Evolutionary conservation across 1,140 invertebrate species (phyloP).

Genomic region (Gryon sp.): DNA sequence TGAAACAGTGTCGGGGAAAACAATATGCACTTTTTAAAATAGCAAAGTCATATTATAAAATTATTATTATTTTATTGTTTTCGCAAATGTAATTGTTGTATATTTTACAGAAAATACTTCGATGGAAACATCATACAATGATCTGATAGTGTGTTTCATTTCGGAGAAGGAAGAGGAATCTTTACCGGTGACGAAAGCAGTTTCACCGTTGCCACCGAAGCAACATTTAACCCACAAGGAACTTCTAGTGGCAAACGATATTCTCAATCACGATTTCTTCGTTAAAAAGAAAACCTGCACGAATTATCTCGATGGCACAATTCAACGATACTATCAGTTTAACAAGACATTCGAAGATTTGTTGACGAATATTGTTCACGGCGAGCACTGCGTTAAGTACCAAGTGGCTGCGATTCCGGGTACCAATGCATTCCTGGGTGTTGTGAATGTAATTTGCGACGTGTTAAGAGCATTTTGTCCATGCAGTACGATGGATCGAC

Average conservation of each 20-base stretch:
- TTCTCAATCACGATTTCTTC: constrained; percentile 90
- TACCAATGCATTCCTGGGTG: constrained; percentile 92
- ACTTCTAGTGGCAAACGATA: constrained; percentile 91
- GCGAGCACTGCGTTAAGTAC: constrained; percentile 94
- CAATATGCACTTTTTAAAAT: constrained; percentile 46
- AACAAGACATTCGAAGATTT: constrained; percentile 88
- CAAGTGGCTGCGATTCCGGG: constrained; percentile 89
- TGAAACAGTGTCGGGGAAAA: constrained; percentile 61
- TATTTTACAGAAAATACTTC: constrained; percentile 72
- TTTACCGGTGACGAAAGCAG: constrained; percentile 66
- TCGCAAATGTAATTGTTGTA: constrained; percentile 10
- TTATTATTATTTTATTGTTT: not conserved
- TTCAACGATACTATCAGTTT: constrained; percentile 89
- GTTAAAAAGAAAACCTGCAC: constrained; percentile 91
- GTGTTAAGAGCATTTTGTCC: constrained; percentile 88
- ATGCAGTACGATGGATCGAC: constrained; percentile 92
- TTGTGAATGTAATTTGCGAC: constrained; percentile 91
- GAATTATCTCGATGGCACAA: constrained; percentile 86
- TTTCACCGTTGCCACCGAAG: constrained; percentile 78
- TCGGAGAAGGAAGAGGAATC: constrained; percentile 75
- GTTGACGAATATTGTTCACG: constrained; percentile 90
- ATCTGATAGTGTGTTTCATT: constrained; percentile 83
- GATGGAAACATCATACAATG: constrained; percentile 82
- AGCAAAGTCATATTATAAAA: too few relatives aligned
- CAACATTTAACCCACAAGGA: constrained; percentile 93